Base-by-base conservation (phyloP, 2,888 invertebrate species). In the Eustalomyia histrio region DNA sequence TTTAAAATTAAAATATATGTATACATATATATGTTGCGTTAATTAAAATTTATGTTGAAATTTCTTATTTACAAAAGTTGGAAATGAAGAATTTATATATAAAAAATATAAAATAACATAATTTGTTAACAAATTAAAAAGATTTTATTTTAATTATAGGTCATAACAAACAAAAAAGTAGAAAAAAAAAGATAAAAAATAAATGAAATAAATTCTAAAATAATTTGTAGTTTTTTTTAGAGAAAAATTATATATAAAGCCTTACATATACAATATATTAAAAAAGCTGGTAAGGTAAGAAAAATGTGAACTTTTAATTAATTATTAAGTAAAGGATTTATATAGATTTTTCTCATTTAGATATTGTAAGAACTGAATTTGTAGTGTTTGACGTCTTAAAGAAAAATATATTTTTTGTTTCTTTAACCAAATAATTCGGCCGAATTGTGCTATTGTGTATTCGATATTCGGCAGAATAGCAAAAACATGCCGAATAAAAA, bases 1-100 rank as follows among this genome's bases (percentile, higher is more conserved):
- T 81, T 80, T 43, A 80, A 76, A 58, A 69, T 33, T 72, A 55
- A 80, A 80, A 71, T 71, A 75, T 47, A 47, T 47, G 43, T n/a
- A 2, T 71, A 60, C 71, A 60, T 29, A 65, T 71, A 16, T 71
- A 68, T 68, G 57, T 76, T 53, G 63, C 12, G 72, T 73, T 35
- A 68, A 21, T 52, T 29, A 29, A 29, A 61, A 16, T 33, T 69
- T 55, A 50, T 53, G 71, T 71, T 67, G 61, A 81, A 61, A 67
- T 61, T 29, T 74, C 47, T 79, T 78, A 78, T 71, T 78, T 78
- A 78, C 69, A 81, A 47, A 61, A 7, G 7, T 12, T 67, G 21
- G 18, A 43, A 55, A 43, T 67, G 18, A 33, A 64, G 14, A 52
- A 14, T 65, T 39, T 53, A 43, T 57, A 29, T 55, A 67, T 47